Evolutionary conservation across 2,797 vertebrate genomes (phyloP).

Genomic region (Microtus agrestis): DNA sequence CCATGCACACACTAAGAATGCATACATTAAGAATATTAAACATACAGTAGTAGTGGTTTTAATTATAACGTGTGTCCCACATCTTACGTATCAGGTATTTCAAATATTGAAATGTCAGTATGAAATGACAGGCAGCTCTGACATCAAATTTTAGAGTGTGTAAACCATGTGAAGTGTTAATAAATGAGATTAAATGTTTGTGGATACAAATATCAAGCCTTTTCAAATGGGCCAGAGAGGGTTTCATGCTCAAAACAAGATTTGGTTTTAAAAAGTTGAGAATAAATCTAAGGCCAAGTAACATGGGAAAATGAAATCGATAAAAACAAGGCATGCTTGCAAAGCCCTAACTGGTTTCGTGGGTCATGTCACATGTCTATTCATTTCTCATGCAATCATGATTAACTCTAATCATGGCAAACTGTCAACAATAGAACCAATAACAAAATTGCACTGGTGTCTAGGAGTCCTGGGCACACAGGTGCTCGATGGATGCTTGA

Average conservation of each 20-base stretch:
- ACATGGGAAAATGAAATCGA: constrained; percentile 18
- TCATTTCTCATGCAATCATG: background rate
- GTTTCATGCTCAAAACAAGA: background rate
- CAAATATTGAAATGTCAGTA: constrained; percentile 4
- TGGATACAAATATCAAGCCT: constrained; percentile 10
- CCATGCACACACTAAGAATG: background rate
- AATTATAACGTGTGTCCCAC: background rate
- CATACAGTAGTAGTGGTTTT: background rate
- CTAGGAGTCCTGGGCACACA: background rate
- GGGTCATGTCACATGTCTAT: background rate
- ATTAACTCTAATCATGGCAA: background rate
- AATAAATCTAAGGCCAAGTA: constrained; percentile 16
- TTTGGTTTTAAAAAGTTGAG: background rate
- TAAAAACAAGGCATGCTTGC: constrained; percentile 4
- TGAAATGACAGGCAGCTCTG: background rate
- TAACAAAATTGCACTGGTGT: background rate
- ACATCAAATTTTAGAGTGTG: background rate
- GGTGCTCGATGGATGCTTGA: background rate
- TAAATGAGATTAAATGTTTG: background rate
- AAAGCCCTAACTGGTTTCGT: background rate
- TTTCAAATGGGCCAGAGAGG: background rate
- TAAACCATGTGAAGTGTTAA: background rate
- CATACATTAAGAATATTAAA: background rate
- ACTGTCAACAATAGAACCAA: background rate
- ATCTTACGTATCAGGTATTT: constrained; percentile 6